Percentiles rank a stretch among this genome's conserved stretches.
Conservation (phyloP, 2,888 invertebrate species). For the Microchrysa polita region DNA sequence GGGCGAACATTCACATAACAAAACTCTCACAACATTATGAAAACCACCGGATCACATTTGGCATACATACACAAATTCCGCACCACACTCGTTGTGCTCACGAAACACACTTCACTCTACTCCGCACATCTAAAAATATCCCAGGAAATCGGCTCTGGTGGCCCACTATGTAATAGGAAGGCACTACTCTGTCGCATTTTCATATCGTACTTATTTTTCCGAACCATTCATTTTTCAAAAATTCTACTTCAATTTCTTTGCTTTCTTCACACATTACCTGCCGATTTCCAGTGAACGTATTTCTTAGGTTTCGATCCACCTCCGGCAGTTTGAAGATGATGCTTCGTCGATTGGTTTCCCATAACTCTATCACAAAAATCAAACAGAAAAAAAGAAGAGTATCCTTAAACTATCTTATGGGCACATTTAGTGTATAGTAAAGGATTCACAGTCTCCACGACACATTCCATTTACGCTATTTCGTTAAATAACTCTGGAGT, state of each 20-base stretch:
- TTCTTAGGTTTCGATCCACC: constrained; percentile 72
- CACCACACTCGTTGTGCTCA: constrained; percentile 48
- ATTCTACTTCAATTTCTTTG: too few species aligned
- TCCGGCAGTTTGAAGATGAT: constrained; percentile 62
- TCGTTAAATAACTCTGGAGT: not conserved
- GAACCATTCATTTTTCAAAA: constrained; percentile 55
- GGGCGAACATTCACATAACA: constrained; percentile 12
- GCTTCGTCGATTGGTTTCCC: constrained; percentile 74
- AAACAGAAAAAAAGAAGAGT: constrained; percentile 44
- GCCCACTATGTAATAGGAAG: constrained; percentile 52
- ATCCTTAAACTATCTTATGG: constrained; percentile 37
- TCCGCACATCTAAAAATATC: constrained; percentile 53
- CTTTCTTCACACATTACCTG: constrained; percentile 70
- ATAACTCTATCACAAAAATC: constrained; percentile 61
- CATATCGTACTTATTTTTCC: constrained; percentile 46
- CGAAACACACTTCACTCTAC: constrained; percentile 45
- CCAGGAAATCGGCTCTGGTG: constrained; percentile 50
- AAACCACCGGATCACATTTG: constrained; percentile 42
- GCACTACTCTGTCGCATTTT: constrained; percentile 49
- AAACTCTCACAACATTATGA: constrained; percentile 22
- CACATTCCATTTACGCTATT: constrained; percentile 16
- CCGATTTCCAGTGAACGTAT: constrained; percentile 85
- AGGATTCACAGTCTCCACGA: constrained; percentile 29
- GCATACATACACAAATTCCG: constrained; percentile 48
- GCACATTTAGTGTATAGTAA: constrained; percentile 47